These are phyloP conservation scores for Thryonomys swinderianus DNA, from an alignment of 2,113 vertebrate species.

Conservation along the genomic window DNA sequence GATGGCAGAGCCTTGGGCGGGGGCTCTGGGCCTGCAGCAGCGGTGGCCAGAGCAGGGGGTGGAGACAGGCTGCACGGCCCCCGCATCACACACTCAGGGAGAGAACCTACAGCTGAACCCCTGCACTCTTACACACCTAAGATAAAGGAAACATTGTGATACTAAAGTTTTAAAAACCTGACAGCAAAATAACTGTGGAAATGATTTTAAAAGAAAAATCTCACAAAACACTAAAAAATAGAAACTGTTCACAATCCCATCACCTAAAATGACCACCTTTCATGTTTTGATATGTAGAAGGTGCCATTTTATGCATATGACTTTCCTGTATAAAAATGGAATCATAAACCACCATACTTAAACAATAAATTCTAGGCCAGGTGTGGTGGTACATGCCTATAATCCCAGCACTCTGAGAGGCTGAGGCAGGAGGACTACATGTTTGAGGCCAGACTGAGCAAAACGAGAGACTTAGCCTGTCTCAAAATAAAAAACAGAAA, in stretches of 20 bases:
- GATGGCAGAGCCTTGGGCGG: conserved; percentile 42
- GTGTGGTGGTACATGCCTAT: background rate
- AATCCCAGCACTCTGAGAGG: background rate
- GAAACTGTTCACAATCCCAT: conserved; percentile 1
- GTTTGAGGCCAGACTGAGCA: background rate
- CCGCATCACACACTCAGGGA: background rate
- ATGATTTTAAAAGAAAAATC: background rate
- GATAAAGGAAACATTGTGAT: conserved; percentile 16
- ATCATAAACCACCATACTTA: background rate
- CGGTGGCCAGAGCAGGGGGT: background rate
- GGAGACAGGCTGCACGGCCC: too few species aligned
- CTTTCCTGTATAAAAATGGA: conserved; percentile 36
- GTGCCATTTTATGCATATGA: conserved; percentile 16
- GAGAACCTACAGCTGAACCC: background rate
- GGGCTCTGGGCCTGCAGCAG: background rate
- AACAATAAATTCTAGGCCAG: background rate
- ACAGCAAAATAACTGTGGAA: conserved; percentile 23
- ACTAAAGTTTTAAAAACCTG: background rate
- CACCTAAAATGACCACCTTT: conserved; percentile 20
- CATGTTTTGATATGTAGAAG: background rate
- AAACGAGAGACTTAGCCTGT: background rate
- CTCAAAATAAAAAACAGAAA: background rate
- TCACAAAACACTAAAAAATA: conserved; percentile 12
- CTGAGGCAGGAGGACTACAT: background rate
- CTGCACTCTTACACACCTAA: conserved; percentile 20